These are phyloP conservation scores for Dexiosoma caninum DNA, from an alignment of 2,888 invertebrate genomes.

Conservation along the genomic window DNA sequence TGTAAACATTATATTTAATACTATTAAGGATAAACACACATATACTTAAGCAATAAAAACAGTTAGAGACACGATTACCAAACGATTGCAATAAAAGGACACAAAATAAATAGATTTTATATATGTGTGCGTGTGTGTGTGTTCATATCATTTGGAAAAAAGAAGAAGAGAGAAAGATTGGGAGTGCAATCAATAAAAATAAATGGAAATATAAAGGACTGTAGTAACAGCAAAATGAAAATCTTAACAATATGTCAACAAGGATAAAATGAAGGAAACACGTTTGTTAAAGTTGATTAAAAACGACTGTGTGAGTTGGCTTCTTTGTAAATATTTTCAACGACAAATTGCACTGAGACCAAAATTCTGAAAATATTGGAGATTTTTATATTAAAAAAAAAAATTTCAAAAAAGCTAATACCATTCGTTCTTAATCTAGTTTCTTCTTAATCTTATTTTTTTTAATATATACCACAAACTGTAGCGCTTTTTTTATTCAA, in stretches of 20 bases:
- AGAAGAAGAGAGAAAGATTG: background rate
- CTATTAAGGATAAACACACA: constrained; percentile 43
- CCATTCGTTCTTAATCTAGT: too few relatives aligned
- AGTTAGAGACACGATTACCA: constrained; percentile 5
- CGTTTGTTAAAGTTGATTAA: background rate
- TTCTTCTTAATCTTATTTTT: too few relatives aligned
- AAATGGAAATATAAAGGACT: constrained; percentile 38
- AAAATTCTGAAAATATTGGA: too few relatives aligned
- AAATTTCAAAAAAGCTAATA: too few relatives aligned
- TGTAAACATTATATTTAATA: constrained; percentile 54
- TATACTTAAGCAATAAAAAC: background rate
- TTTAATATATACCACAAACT: background rate
- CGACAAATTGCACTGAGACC: too few relatives aligned
- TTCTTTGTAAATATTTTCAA: background rate
- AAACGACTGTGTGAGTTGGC: background rate
- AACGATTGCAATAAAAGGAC: background rate
- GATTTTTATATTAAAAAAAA: too few relatives aligned
- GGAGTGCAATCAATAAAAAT: constrained; percentile 56
- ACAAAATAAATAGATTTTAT: constrained; percentile 26
- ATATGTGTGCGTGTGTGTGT: too few relatives aligned
- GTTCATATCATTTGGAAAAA: background rate
- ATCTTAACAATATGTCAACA: constrained; percentile 63
- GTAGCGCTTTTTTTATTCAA: constrained; percentile 36
- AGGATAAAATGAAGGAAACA: constrained; percentile 18
- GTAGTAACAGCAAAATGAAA: constrained; percentile 16